phyloP scores from a whole-genome alignment of 53 echinoderm and acorn worm species.

The Pentamera pediparva region DNA sequence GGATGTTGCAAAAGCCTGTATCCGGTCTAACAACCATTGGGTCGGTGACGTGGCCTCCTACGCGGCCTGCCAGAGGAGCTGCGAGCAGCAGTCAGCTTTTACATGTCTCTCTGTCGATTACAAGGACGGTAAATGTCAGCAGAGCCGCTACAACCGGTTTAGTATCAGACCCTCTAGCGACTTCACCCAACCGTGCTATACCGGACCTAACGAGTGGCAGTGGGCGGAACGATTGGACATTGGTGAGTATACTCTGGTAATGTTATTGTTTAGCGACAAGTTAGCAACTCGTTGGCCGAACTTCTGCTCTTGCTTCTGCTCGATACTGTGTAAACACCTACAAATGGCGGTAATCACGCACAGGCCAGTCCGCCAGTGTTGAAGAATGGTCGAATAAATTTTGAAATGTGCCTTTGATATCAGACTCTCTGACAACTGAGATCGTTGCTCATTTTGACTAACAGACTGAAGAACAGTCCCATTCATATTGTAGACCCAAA shows the following conservation, averaged over 20 bases:
- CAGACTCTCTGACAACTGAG: no score
- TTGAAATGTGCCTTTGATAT: no score
- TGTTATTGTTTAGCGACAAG: no score
- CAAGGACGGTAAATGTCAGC: background rate
- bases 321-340: no score
- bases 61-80: background rate
- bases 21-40: background rate
- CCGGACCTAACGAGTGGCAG: background rate
- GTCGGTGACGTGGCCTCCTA: background rate
- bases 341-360: no score
- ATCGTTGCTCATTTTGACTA: no score
- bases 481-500: no score
- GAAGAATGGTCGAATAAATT: no score
- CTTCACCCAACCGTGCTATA: constrained; percentile 7
- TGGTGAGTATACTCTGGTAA: background rate
- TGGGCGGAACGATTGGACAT: background rate
- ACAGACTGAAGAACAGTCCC: no score
- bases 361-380: no score
- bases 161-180: background rate
- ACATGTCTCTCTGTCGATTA: constrained; percentile 1
- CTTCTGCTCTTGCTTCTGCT: no score
- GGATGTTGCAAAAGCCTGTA: background rate
- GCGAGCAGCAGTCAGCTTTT: background rate
- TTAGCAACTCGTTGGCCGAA: no score
- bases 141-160: background rate